Evolutionary conservation across 2,797 vertebrate species (phyloP).

Genomic region (Psittacula derbiana): DNA sequence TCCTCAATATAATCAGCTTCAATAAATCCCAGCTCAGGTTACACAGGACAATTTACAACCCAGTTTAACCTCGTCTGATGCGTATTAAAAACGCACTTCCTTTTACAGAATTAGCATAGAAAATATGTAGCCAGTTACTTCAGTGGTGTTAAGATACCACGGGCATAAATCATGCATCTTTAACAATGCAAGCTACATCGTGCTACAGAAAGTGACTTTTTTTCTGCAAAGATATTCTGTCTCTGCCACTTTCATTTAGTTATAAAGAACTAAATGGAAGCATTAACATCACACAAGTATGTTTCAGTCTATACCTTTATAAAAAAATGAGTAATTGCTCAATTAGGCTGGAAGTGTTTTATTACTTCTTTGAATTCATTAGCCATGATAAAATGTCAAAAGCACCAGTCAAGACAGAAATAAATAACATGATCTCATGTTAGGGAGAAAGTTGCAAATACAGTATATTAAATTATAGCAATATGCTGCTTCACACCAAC

Average conservation of each 20-base stretch:
- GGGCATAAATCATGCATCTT: background rate
- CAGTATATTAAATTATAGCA: slow-evolving; percentile 68
- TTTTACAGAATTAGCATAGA: background rate
- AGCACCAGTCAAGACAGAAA: slow-evolving; percentile 76
- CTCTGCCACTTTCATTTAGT: background rate
- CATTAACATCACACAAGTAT: background rate
- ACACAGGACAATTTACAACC: background rate
- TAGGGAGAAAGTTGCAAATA: slow-evolving; percentile 63
- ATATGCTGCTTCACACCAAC: slow-evolving; percentile 41
- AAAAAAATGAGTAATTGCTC: slow-evolving; percentile 44
- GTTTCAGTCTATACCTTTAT: slow-evolving; percentile 15
- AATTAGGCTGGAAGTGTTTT: slow-evolving; percentile 71
- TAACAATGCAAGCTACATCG: background rate
- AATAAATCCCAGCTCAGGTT: background rate
- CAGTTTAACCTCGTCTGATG: background rate
- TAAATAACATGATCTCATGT: slow-evolving; percentile 75
- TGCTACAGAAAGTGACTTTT: background rate
- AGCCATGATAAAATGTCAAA: slow-evolving; percentile 72
- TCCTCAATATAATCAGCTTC: background rate
- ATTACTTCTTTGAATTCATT: slow-evolving; percentile 72
- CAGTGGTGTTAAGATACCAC: background rate
- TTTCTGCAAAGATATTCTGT: background rate
- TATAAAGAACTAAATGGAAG: background rate
- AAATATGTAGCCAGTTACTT: background rate
- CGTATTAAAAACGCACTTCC: background rate